These are phyloP conservation scores for Oxytorus armatus DNA, from an alignment of 2,888 invertebrate species.

Conservation along the genomic window DNA sequence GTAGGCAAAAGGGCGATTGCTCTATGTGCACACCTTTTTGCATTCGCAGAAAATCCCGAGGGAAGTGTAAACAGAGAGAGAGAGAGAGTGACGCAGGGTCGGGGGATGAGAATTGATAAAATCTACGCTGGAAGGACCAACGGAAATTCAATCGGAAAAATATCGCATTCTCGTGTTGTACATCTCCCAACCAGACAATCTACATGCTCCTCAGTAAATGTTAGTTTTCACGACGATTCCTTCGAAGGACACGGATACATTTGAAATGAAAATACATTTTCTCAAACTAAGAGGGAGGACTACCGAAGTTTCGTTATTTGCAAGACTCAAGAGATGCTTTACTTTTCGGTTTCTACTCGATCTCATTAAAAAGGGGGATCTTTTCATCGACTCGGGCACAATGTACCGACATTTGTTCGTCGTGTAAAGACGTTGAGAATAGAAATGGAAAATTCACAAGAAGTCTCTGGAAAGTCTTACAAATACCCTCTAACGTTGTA, in stretches of 20 bases:
- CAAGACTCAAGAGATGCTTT: not conserved
- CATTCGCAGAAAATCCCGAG: slow-evolving; percentile 29
- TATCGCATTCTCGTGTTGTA: slow-evolving; percentile 45
- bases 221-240: slow-evolving; percentile 13
- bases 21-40: slow-evolving; percentile 24
- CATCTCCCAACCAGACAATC: slow-evolving; percentile 34
- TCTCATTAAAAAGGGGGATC: slow-evolving; percentile 41
- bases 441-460: slow-evolving; percentile 1
- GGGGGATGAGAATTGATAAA: slow-evolving; percentile 18
- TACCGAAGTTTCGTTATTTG: slow-evolving; percentile 11
- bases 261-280: slow-evolving; percentile 31
- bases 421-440: not conserved
- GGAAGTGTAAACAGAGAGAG: slow-evolving; percentile 42
- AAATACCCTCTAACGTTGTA: not conserved
- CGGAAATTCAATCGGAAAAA: slow-evolving; percentile 51
- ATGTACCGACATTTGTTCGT: not conserved
- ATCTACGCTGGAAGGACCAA: slow-evolving; percentile 25
- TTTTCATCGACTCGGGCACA: slow-evolving; percentile 10
- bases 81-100: not conserved
- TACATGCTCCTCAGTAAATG: slow-evolving; percentile 11
- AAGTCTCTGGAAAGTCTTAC: not conserved
- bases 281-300: not conserved
- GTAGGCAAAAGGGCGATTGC: slow-evolving; percentile 20
- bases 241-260: slow-evolving; percentile 20
- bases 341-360: slow-evolving; percentile 13